Base-by-base conservation (phyloP, 2,888 invertebrate species). In the Bombylius discolor region DNA sequence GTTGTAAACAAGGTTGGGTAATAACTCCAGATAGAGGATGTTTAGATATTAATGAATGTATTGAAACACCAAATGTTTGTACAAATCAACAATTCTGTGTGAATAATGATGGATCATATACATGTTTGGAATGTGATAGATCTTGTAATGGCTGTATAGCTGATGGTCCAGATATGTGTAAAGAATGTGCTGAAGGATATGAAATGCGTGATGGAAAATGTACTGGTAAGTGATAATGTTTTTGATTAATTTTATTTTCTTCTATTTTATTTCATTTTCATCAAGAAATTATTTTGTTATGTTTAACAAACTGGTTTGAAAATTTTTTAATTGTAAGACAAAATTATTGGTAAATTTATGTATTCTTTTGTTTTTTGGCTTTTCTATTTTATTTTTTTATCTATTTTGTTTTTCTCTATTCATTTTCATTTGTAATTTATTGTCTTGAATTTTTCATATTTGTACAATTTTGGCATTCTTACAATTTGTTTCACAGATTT, bases 91-190 rank as follows among this genome's bases (percentile, higher is more conserved):
- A 93, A 67, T 94, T 93, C 69, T 96, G 96, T 70, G 80, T 91
- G 5, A 96, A 96, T 69, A 87, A 84, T 12, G 87, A 90, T 54
- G 95, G 96, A 8, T 87, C 89, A 0, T 90, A 80, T 67, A 74
- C 78, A 11, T 95, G 95, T 55, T 62, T 72, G 46, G 82, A 79
- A 52, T 96, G 96, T 75, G 92, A 95, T 72, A 82, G 79, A 64
- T 81, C 93, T 0, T 96, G 95, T 68, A 74, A 80, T 50, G 85
- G 86, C 1, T 96, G 96, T 68, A 80, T 82, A 53, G 92, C 92
- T 0, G 91, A 91, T 71, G 95, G 95, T 0, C 90, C 93, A 0
- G 93, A 95, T 70, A 88, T 90, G 83, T 96, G 96, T 72, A 77
- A 79, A 39, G 78, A 81, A 66, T 96, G 96, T 77, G 85, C 87